Evolutionary conservation across 2,888 invertebrate species (phyloP).

Genomic region (Cheilosia grossa): DNA sequence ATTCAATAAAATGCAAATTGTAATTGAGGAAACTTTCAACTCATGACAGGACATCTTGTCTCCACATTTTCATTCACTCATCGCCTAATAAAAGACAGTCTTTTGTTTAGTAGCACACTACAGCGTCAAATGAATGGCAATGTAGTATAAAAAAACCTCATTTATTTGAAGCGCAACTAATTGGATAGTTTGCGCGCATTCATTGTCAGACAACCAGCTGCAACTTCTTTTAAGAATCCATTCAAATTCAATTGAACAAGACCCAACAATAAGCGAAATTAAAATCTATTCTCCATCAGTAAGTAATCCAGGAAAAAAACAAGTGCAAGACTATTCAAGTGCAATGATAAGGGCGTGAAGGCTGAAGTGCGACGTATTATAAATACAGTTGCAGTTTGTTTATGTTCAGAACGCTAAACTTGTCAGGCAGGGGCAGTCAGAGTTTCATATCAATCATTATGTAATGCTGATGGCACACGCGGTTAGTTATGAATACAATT

Average conservation of each 20-base stretch:
- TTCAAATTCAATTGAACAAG: conserved; percentile 38
- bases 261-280: conserved; percentile 10
- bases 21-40: no score
- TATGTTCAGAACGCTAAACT: conserved; percentile 19
- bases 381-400: conserved; percentile 3
- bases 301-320: background rate
- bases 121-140: conserved; percentile 8
- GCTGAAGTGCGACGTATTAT: conserved; percentile 13
- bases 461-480: conserved; percentile 22
- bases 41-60: background rate
- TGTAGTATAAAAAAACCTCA: background rate
- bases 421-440: conserved; percentile 11
- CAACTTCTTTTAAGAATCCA: conserved; percentile 25
- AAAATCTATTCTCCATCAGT: conserved; percentile 19
- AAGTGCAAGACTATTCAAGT: conserved; percentile 18
- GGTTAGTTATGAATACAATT: conserved; percentile 15
- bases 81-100: conserved; percentile 6
- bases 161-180: conserved; percentile 11
- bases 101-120: conserved; percentile 7
- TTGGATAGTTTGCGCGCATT: conserved; percentile 15
- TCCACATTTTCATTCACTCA: conserved; percentile 5
- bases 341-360: conserved; percentile 35
- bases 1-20: no score
- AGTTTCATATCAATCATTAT: conserved; percentile 14
- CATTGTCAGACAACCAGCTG: conserved; percentile 19